These are phyloP conservation scores for Melipona quadrifasciata DNA, from an alignment of 1,140 invertebrate species.

Conservation along the genomic window DNA sequence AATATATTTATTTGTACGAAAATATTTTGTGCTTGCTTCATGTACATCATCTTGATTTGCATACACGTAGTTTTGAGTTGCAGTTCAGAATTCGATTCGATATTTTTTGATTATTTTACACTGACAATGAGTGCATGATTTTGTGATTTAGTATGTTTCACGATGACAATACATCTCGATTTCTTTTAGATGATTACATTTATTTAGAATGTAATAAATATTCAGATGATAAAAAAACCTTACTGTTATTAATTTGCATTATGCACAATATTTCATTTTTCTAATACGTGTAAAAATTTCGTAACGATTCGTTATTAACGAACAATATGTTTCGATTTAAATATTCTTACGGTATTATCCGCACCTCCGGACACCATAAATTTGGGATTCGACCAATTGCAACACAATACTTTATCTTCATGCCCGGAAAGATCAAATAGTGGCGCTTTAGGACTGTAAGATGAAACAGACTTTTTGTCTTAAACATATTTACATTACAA, in stretches of 20 bases:
- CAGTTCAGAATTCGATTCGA: background rate
- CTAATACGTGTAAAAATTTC: constrained; percentile 6
- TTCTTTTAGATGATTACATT: constrained; percentile 31
- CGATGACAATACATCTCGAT: background rate
- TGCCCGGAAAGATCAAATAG: constrained; percentile 97
- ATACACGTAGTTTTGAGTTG: constrained; percentile 2
- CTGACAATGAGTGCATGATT: background rate
- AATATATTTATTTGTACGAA: constrained; percentile 15
- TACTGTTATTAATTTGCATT: constrained; percentile 28
- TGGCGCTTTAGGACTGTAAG: constrained; percentile 91
- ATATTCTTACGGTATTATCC: constrained; percentile 96
- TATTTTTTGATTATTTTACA: constrained; percentile 27
- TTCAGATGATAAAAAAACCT: constrained; percentile 21
- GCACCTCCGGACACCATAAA: constrained; percentile 95
- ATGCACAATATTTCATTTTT: background rate
- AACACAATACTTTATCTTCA: constrained; percentile 95
- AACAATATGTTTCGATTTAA: constrained; percentile 84
- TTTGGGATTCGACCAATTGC: constrained; percentile 95
- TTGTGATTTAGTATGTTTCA: background rate
- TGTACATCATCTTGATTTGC: background rate
- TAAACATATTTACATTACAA: background rate
- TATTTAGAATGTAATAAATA: constrained; percentile 39
- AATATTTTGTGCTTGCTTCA: constrained; percentile 8
- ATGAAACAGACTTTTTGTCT: background rate
- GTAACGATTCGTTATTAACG: constrained; percentile 50